phyloP scores from a whole-genome alignment of 2,888 invertebrate genomes.

The Aphrophora alni region DNA sequence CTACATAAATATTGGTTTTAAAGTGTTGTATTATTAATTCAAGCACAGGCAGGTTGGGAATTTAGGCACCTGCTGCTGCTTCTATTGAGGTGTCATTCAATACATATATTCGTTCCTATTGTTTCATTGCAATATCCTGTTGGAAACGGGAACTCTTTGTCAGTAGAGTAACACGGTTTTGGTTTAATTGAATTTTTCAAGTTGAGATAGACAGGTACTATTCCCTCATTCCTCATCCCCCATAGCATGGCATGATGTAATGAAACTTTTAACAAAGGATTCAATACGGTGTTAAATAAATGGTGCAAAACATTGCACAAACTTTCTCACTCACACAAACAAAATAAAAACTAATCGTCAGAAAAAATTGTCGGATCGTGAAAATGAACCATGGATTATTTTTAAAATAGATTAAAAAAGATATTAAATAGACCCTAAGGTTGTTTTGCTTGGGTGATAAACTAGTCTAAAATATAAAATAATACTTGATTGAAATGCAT shows the following conservation, averaged over 20 bases:
- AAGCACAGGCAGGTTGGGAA: background rate
- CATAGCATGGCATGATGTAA: background rate
- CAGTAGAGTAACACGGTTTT: background rate
- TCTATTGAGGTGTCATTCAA: background rate
- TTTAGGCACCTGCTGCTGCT: background rate
- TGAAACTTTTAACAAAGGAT: no score
- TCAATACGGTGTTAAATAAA: no score
- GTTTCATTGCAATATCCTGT: background rate
- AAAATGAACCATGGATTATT: no score
- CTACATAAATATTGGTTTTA: conserved; percentile 5
- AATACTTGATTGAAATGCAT: no score
- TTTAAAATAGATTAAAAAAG: no score
- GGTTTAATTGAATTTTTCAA: background rate
- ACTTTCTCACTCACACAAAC: no score
- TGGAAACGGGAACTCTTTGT: background rate
- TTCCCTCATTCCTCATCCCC: background rate
- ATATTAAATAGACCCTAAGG: no score
- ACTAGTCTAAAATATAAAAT: no score
- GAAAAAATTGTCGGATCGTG: no score
- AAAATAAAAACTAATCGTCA: no score
- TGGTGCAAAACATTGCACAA: no score
- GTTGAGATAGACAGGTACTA: background rate
- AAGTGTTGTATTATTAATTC: conserved; percentile 1
- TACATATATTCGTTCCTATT: background rate
- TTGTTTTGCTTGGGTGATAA: no score